phyloP scores from a whole-genome alignment of 2,888 invertebrate species.

The Nasonovia ribisnigri region DNA sequence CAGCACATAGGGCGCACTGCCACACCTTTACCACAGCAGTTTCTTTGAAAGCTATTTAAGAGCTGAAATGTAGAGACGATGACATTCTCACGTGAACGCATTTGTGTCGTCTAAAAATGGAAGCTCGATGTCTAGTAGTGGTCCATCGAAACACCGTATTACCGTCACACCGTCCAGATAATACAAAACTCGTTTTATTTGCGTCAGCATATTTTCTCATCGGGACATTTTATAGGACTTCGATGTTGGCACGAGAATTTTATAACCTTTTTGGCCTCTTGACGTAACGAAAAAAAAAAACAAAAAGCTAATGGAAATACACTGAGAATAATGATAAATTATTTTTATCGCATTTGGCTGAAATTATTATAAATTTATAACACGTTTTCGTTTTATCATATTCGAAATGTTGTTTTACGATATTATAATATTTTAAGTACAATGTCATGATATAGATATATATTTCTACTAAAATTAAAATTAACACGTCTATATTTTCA shows the following conservation, averaged over 20 bases:
- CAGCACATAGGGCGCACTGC: background rate
- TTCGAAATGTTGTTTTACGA: background rate
- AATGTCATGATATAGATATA: background rate
- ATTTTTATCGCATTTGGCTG: background rate
- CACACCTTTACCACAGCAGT: slow-evolving; percentile 19
- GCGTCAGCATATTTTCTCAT: slow-evolving; percentile 38
- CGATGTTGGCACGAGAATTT: slow-evolving; percentile 29
- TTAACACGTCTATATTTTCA: background rate
- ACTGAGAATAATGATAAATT: background rate
- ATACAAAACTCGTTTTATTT: slow-evolving; percentile 1
- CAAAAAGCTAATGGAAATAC: background rate
- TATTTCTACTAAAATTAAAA: background rate
- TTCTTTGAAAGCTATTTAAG: slow-evolving; percentile 40
- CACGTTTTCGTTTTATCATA: background rate
- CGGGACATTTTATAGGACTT: slow-evolving; percentile 27
- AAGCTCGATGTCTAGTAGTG: background rate
- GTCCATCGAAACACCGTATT: background rate
- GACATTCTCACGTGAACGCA: slow-evolving; percentile 24
- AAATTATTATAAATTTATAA: background rate
- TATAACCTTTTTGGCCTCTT: slow-evolving; percentile 17
- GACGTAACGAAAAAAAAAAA: background rate
- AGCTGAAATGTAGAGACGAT: background rate
- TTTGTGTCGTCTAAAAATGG: slow-evolving; percentile 34
- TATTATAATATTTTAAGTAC: background rate
- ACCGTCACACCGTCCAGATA: background rate